Conservation (phyloP, 2,888 invertebrate species). For the Epistrophella euchroma region DNA sequence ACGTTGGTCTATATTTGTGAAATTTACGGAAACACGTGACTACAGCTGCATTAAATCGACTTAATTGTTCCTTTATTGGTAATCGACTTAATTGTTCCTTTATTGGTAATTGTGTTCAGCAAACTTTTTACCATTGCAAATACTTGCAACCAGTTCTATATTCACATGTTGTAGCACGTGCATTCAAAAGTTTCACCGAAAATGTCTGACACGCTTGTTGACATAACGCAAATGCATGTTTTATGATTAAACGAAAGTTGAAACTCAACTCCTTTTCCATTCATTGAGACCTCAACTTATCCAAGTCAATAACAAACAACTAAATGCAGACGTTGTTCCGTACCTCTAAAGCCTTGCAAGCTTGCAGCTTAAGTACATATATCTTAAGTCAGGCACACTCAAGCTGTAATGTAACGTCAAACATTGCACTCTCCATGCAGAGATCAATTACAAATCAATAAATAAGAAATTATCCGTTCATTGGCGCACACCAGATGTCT, state of each 20-base stretch:
- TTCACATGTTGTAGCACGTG: conserved; percentile 9
- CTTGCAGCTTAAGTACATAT: background rate
- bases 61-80: background rate
- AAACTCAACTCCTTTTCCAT: conserved; percentile 50
- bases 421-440: conserved; percentile 17
- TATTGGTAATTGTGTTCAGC: background rate
- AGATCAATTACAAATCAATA: conserved; percentile 72
- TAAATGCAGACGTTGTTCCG: conserved; percentile 16
- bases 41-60: no score
- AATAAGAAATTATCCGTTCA: conserved; percentile 59
- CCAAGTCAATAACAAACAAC: conserved; percentile 41
- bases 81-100: background rate
- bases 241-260: conserved; percentile 60
- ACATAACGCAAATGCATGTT: conserved; percentile 48
- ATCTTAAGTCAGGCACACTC: conserved; percentile 18
- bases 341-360: background rate
- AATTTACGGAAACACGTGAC: background rate
- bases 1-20: no score
- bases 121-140: background rate
- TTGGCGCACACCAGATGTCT: conserved; percentile 39
- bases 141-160: conserved; percentile 10
- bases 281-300: conserved; percentile 27
- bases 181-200: conserved; percentile 42
- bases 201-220: conserved; percentile 45
- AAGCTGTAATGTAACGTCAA: conserved; percentile 32